Percentiles rank a stretch among this genome's conserved stretches.
These are phyloP conservation scores for Pygoscelis adeliae DNA, from an alignment of 2,113 vertebrate species.

Conservation along the genomic window DNA sequence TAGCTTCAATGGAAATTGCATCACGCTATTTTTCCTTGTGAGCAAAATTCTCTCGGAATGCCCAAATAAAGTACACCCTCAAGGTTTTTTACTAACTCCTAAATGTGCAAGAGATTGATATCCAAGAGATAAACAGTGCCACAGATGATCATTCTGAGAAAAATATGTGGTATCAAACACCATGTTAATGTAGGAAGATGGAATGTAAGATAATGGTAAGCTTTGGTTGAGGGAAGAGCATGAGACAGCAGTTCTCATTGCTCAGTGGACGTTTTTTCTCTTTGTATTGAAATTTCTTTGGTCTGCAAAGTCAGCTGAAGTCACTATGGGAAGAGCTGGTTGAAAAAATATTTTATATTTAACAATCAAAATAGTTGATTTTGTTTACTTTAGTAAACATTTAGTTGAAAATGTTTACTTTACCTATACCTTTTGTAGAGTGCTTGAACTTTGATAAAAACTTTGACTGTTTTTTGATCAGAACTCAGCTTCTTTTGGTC, in stretches of 20 bases:
- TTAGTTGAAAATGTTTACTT: not conserved
- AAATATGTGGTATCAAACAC: not conserved
- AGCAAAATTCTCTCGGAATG: not conserved
- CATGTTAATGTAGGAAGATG: not conserved
- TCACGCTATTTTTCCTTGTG: not conserved
- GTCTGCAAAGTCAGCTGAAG: not conserved
- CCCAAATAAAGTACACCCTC: not conserved
- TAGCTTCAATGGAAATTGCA: not conserved
- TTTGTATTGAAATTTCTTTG: not conserved
- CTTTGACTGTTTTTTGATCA: not conserved
- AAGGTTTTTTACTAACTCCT: not conserved
- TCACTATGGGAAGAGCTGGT: not conserved
- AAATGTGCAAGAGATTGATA: not conserved
- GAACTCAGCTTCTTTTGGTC: not conserved
- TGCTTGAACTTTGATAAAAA: not conserved
- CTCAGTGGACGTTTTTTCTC: not conserved
- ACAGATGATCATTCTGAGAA: not conserved
- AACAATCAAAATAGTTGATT: not conserved
- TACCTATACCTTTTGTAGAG: not conserved
- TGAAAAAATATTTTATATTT: not conserved
- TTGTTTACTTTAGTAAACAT: no score
- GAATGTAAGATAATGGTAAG: not conserved
- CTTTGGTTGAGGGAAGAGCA: not conserved
- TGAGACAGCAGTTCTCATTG: not conserved
- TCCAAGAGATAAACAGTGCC: not conserved